Evolutionary conservation across 2,797 vertebrate species (phyloP).

Genomic region (Emys orbicularis): DNA sequence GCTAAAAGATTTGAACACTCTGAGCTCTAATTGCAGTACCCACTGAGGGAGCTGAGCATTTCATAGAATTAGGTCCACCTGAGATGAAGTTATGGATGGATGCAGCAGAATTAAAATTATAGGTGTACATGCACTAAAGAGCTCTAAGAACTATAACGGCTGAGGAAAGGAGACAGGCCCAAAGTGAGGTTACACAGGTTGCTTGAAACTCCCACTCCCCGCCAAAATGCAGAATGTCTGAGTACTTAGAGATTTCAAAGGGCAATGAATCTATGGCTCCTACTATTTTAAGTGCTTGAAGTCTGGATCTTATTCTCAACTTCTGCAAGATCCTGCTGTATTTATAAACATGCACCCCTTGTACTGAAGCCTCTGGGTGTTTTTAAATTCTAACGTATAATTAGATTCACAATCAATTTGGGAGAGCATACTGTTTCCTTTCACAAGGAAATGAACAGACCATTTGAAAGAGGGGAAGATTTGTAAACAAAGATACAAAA

Average conservation of each 20-base stretch:
- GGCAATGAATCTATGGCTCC: not conserved
- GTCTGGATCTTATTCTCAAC: not conserved
- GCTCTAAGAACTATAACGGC: accelerated
- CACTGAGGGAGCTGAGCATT: not conserved
- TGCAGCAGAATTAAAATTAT: accelerated
- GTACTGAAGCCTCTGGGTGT: not conserved
- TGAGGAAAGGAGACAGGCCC: not conserved
- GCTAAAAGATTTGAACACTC: not conserved
- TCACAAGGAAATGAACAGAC: not conserved
- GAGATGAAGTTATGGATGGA: not conserved
- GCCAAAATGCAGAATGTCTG: not conserved
- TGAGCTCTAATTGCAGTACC: not conserved
- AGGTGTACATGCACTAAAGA: accelerated
- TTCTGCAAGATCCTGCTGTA: not conserved
- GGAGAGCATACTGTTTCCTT: not conserved
- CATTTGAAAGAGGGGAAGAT: not conserved
- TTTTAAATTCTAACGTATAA: not conserved
- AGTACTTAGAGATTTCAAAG: too few relatives aligned
- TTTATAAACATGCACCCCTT: not conserved
- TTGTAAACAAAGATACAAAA: not conserved
- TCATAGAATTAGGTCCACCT: not conserved
- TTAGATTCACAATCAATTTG: not conserved
- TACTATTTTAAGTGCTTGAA: not conserved
- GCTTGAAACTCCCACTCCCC: not conserved
- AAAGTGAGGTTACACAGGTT: not conserved